Evolutionary conservation across 2,797 vertebrate genomes (phyloP).

Genomic region (Furcifer pardalis): DNA sequence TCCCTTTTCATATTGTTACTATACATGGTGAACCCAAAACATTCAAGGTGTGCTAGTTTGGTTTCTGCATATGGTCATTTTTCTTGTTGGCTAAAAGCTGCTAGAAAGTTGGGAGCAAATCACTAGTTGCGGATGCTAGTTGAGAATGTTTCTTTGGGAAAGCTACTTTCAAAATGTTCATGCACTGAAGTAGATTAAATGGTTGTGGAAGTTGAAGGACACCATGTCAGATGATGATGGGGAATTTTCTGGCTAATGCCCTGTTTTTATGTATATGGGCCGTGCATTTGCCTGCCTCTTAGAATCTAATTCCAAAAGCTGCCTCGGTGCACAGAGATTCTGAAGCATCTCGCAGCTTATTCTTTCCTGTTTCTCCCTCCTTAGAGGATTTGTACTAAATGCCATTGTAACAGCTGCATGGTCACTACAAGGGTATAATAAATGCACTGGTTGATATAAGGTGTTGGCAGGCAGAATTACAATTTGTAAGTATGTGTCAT

Average conservation of each 20-base stretch:
- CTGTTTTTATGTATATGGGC: neutral
- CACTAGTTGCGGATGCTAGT: neutral
- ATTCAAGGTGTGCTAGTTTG: slow-evolving; percentile 18
- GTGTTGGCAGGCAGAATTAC: neutral
- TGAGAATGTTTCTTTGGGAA: slow-evolving; percentile 7
- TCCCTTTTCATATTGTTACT: neutral
- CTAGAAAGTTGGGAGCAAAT: slow-evolving; percentile 3
- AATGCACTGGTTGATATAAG: neutral
- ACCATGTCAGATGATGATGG: neutral
- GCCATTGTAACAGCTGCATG: neutral
- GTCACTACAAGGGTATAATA: slow-evolving; percentile 1
- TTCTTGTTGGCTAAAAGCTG: neutral
- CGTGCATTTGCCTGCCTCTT: neutral
- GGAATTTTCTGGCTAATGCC: neutral
- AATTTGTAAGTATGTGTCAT: neutral
- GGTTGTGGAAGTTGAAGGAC: neutral
- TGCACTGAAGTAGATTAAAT: slow-evolving; percentile 1
- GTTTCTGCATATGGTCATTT: slow-evolving; percentile 6
- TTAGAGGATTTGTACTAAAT: slow-evolving; percentile 2
- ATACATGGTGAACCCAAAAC: slow-evolving; percentile 15
- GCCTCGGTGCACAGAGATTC: neutral
- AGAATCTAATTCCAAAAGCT: neutral
- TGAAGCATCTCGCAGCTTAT: neutral
- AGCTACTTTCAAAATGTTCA: slow-evolving; percentile 41
- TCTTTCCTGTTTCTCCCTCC: neutral